Base-by-base conservation (phyloP, 1,140 invertebrate species). In the Brachionus paranguensis region DNA sequence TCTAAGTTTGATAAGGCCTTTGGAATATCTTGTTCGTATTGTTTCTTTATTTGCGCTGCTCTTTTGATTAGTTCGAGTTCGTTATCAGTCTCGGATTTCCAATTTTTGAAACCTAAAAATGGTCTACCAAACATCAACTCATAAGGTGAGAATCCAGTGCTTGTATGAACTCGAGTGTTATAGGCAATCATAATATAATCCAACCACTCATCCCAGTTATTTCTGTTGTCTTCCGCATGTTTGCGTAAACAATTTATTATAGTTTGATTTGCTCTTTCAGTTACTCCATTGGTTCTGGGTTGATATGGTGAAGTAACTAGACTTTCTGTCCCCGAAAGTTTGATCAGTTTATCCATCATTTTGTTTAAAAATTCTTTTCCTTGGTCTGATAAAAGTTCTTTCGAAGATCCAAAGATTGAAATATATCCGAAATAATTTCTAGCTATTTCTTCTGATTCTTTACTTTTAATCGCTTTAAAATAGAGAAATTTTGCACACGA, bases 201-300 rank as follows among this genome's bases (percentile, higher is more conserved):
- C 3, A 60, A 14, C 55, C 50, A 79, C 14, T 79, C 12, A 29
- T 60, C 37, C 78, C 47, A 79, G 17, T 60, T 11, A 0, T 55
- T 79, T 7, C 10, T 5, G 20, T 79, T 64, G 1, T 64, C 12
- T 43, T 79, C 78, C 0, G 78, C 50, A 10, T 78, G 74, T 78
- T 78, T 78, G 4, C 50, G 50, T 64, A 79, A 12, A 20, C 29
- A 33, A 17, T 79, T 79, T 6, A 60, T 79, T 5, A 79, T 60
- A 10, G 78, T 60, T 43, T 79, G 78, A 24, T 79, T 60, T 3
- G 37, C 50, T 60, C 78, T 79, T 55, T 79, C 78, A 33, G 78
- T 79, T 1, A 6, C 50, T 17, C 47, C 78, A 11, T 79, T 79
- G 20, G 50, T 60, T 12, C 78, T 79, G 6, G 78, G 78, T 37